Conservation (phyloP, 2,888 invertebrate species). For the Ectropis crepuscularia region DNA sequence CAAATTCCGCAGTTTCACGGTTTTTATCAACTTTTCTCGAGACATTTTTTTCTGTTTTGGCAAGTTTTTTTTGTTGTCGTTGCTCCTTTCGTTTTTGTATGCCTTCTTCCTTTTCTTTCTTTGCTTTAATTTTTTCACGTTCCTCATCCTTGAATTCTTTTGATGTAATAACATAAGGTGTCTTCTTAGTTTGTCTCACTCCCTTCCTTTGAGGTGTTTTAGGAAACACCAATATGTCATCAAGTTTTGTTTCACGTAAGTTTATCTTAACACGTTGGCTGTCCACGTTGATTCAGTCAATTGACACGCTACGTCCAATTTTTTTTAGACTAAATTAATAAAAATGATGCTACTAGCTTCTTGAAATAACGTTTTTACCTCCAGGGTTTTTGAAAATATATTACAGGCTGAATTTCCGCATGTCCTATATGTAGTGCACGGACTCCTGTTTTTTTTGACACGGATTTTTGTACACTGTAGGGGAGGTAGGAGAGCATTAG, state of each 20-base stretch:
- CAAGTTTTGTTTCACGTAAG: slow-evolving; percentile 19
- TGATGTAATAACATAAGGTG: slow-evolving; percentile 33
- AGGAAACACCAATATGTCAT: slow-evolving; percentile 30
- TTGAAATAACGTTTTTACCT: too few relatives aligned
- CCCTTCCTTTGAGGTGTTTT: slow-evolving; percentile 36
- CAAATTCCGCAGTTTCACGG: too few relatives aligned
- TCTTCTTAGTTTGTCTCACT: slow-evolving; percentile 24
- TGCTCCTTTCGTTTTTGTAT: slow-evolving; percentile 33
- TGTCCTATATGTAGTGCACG: too few relatives aligned
- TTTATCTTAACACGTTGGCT: slow-evolving; percentile 10
- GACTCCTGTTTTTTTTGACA: too few relatives aligned
- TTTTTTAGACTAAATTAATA: too few relatives aligned
- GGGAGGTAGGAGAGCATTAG: slow-evolving; percentile 24
- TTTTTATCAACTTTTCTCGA: slow-evolving; percentile 1
- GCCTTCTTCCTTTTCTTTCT: slow-evolving; percentile 33
- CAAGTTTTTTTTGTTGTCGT: slow-evolving; percentile 24
- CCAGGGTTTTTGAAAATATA: too few relatives aligned
- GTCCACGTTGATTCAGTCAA: too few relatives aligned
- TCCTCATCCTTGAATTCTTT: slow-evolving; percentile 30
- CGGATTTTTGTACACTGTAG: too few relatives aligned
- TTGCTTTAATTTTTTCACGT: slow-evolving; percentile 26
- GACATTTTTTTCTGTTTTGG: slow-evolving; percentile 19
- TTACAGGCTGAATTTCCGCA: too few relatives aligned
- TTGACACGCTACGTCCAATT: too few relatives aligned
- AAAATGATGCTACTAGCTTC: too few relatives aligned